Evolutionary conservation across 1,140 invertebrate genomes (phyloP).

Genomic region (Holotrichia oblita): DNA sequence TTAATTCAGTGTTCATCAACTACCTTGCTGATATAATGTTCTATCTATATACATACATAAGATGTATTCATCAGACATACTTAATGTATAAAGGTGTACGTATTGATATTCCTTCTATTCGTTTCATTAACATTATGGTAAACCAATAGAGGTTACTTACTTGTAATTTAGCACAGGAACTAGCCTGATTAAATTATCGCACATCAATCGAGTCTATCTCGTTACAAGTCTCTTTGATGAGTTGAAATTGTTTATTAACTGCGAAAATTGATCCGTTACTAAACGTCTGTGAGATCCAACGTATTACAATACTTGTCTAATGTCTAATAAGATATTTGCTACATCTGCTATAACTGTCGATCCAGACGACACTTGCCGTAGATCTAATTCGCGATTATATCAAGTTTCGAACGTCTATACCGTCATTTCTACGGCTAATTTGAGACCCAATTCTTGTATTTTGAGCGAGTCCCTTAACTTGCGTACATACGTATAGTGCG

Average conservation of each 20-base stretch:
- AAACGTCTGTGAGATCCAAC: neutral
- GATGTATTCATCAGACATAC: no score
- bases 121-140: no score
- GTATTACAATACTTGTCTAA: neutral
- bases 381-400: conserved; percentile 17
- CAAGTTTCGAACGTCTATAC: conserved; percentile 19
- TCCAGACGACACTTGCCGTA: neutral
- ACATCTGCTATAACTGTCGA: neutral
- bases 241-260: neutral
- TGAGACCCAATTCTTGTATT: neutral
- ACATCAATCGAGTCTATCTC: neutral
- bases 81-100: no score
- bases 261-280: neutral
- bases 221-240: neutral
- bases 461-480: conserved; percentile 8
- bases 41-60: no score
- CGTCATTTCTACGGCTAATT: neutral
- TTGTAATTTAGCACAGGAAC: no score
- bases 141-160: no score
- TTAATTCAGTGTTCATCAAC: no score
- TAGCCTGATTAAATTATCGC: neutral
- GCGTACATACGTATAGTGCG: neutral
- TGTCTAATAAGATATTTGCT: neutral
- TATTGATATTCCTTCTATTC: no score
- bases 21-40: no score